These are phyloP conservation scores for Limanda limanda DNA, from an alignment of 2,113 vertebrate genomes.

Conservation along the genomic window DNA sequence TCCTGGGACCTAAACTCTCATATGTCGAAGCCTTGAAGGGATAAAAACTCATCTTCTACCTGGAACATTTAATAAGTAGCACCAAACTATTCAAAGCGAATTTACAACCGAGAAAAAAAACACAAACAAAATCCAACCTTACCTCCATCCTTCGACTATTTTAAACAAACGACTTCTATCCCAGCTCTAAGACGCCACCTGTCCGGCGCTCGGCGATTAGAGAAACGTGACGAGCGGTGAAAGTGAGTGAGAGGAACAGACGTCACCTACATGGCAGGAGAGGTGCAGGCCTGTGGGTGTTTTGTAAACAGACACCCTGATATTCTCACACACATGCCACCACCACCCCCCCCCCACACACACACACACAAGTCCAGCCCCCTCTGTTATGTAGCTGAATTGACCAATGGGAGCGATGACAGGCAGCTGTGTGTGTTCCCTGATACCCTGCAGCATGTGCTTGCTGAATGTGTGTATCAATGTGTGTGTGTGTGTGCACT, in stretches of 20 bases:
- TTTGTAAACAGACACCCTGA: conserved; percentile 76
- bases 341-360: neutral
- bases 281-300: conserved; percentile 53
- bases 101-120: neutral
- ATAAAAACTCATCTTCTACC: neutral
- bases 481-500: conserved; percentile 21
- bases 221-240: neutral
- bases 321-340: conserved; percentile 31
- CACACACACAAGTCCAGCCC: conserved; percentile 10
- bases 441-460: conserved; percentile 44
- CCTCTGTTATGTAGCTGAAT: conserved; percentile 33
- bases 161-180: neutral
- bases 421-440: conserved; percentile 56
- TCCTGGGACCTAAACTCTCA: neutral
- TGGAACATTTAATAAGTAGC: too few relatives aligned
- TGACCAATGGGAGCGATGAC: conserved; percentile 62
- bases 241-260: conserved; percentile 13
- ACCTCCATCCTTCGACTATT: conserved; percentile 71
- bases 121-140: conserved; percentile 25
- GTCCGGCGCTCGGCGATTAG: neutral
- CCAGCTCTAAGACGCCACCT: neutral
- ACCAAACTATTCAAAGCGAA: neutral
- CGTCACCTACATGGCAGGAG: conserved; percentile 53
- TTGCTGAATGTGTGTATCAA: conserved; percentile 8
- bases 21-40: neutral